Evolutionary conservation across 2,797 vertebrate genomes (phyloP), one percentile per base, ranked within the genome.

Genomic region (Gymnothorax reevesii): DNA sequence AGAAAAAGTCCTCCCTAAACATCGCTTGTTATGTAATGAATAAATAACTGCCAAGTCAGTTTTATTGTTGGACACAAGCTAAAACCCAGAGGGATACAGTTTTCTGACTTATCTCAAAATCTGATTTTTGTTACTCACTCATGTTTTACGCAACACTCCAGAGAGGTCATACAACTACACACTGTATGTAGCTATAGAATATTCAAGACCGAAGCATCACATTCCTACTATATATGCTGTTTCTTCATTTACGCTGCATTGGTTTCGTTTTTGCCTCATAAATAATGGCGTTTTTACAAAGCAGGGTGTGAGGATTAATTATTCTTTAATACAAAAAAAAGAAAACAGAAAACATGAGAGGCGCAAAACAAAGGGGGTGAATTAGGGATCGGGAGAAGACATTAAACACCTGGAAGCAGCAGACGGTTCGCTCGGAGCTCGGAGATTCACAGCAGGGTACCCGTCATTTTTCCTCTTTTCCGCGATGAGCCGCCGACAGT

Each of bases 401-500:
- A 85, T 80, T 75, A 80, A 86, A 86, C 89, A 87, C 88, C 87
- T 87, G 90, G 91, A 86, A 57, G 54, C 13, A 57, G 80, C 86
- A 85, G 84, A 86, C 86, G 85, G 87, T 88, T 84, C 83, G 33
- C 79, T 69, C 52, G 22, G 64, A 91, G 91, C 83, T 79, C 54
- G 91, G 88, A 87, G 86, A 91, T 93, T 92, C 92, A 83, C 82
- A 86, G 90, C 82, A 25, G 88, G 85, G 54, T 20, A 33, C 5
- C 49, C 25, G 86, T 88, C 33, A 90, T 92, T 92, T 91, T 91
- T 93, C 89, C 90, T 83, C 57, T 89, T 89, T 42, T 86, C 86
- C 90, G 88, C 91, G 90, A 93, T 92, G 92, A 90, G 90, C 86
- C 87, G 25, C 77, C 73, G 87, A 88, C 87, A 89, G 90, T 87